Evolutionary conservation across 2,888 invertebrate species (phyloP), one percentile per base, ranked within the genome.

Genomic region (Caenorhabditis becei): DNA sequence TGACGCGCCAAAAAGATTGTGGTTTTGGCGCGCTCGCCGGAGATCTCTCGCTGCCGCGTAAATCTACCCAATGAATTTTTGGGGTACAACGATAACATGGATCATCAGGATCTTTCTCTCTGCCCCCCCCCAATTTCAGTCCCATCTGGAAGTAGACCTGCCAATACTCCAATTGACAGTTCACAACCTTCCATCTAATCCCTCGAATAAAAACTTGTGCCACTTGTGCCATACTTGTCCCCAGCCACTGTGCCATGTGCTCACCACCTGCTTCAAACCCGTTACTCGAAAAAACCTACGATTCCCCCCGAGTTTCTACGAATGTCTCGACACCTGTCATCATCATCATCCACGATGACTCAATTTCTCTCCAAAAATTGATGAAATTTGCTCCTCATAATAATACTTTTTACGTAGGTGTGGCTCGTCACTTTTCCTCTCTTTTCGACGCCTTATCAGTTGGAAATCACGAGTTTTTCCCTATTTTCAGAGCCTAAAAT

Each of bases 401-500:
- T 41, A 41, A 41, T 41, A 41, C 16, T 41, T 41, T 35, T 14
- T 41, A 41, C 41, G 41, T 41, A 41, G 41, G 41, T 41, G 41
- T 41, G 41, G 41, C 10, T 41, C 41, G 41, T 41, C 41, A 41
- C 41, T 41, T 41, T 41, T 41, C 41, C 14, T 14, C 10, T 10
- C 14, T 16, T 41, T 41, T 41, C 16, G 14, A 10, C 41, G 2
- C 41, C 41, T 41, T 41, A 41, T 41, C 41, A 41, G 41, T 41
- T 5, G 41, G 41, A 14, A 41, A 41, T 41, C 41, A 41, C 41
- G 41, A 41, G 41, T 41, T 41, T 35, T 41, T 41, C 41, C 41
- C 41, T 41, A 41, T 41, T 41, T 41, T 41, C 16, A 41, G 41
- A 41, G 32, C 41, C 41, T 41, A 41, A 41, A 41, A 41, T 41